phyloP scores from a whole-genome alignment of 2,113 vertebrate genomes.

The Pygoscelis antarcticus region DNA sequence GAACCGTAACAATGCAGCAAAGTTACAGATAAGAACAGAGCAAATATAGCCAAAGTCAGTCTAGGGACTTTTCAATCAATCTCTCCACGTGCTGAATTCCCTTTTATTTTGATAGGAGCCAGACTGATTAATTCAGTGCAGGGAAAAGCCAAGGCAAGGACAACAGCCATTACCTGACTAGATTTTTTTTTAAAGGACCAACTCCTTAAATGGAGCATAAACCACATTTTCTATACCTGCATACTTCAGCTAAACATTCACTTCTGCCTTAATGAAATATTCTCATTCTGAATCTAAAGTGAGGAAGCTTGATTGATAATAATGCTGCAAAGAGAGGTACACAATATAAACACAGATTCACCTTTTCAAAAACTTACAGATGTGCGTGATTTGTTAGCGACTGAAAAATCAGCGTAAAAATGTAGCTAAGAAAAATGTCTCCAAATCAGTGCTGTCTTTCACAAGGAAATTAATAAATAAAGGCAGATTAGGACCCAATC shows the following conservation, averaged over 20 bases:
- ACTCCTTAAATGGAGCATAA: not conserved
- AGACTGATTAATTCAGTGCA: not conserved
- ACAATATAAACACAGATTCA: not conserved
- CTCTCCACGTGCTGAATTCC: not conserved
- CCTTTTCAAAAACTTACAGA: not conserved
- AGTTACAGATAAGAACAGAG: not conserved
- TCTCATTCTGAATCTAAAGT: not conserved
- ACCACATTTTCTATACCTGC: not conserved
- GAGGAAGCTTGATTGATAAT: not conserved
- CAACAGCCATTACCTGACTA: not conserved
- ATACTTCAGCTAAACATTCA: not conserved
- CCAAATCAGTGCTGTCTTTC: not conserved
- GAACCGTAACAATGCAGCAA: not conserved
- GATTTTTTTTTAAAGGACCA: not conserved
- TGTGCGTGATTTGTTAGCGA: not conserved
- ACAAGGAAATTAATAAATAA: not conserved
- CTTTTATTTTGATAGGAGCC: not conserved
- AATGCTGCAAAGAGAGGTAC: not conserved
- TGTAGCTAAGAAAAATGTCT: not conserved
- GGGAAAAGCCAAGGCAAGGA: slow-evolving; percentile 28
- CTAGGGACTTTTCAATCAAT: not conserved
- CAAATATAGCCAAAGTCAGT: not conserved
- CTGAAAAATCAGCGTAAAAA: not conserved
- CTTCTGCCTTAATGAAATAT: not conserved
- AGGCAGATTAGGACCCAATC: not conserved